Evolutionary conservation across 2,113 vertebrate species (phyloP).

Genomic region (Macquaria ambigua): DNA sequence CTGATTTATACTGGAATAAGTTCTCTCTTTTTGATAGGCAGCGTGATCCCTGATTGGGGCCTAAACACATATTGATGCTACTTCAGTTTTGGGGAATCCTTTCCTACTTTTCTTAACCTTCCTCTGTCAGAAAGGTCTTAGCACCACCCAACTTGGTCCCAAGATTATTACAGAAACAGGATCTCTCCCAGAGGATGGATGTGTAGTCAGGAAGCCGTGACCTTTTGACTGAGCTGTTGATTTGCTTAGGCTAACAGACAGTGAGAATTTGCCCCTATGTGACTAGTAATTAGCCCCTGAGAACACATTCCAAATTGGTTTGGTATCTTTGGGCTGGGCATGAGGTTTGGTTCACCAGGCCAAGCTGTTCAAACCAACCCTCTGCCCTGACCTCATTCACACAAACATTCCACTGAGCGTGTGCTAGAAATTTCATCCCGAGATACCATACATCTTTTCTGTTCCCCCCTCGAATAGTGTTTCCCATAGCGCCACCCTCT

Average conservation of each 20-base stretch:
- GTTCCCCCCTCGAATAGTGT: neutral
- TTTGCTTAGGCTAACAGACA: conserved; percentile 58
- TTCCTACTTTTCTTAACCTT: conserved; percentile 26
- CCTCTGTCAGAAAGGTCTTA: neutral
- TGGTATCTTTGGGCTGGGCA: conserved; percentile 28
- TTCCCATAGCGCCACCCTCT: neutral
- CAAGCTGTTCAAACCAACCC: conserved; percentile 52
- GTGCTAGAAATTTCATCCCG: conserved; percentile 2
- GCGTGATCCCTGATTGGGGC: neutral
- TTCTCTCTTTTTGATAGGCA: neutral
- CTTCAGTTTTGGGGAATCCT: neutral
- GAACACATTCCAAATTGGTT: conserved; percentile 59
- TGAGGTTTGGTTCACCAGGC: conserved; percentile 30
- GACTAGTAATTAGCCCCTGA: conserved; percentile 66
- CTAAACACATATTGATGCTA: neutral
- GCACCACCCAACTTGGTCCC: conserved; percentile 22
- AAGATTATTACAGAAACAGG: conserved; percentile 36
- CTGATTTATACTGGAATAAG: neutral
- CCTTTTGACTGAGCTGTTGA: conserved; percentile 63
- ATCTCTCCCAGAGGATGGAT: conserved; percentile 30
- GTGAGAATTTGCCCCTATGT: conserved; percentile 41
- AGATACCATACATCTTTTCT: neutral
- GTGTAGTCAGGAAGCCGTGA: conserved; percentile 44
- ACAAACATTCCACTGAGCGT: conserved; percentile 21
- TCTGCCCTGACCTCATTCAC: conserved; percentile 31